Conservation (phyloP, 2,888 invertebrate species). For the Fragum whitleyi region DNA sequence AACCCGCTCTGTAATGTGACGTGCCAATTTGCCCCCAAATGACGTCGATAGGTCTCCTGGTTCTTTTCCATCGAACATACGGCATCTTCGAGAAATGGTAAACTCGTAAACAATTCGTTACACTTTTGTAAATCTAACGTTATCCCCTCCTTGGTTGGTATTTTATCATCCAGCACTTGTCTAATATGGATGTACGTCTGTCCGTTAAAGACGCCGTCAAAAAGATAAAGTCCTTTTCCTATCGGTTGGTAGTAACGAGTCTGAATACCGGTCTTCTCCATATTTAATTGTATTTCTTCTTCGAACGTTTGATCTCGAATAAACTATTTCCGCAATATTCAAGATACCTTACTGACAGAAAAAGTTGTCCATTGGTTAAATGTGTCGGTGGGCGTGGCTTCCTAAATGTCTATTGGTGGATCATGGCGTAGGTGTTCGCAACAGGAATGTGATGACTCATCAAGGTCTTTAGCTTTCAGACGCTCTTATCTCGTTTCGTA, state of each 20-base stretch:
- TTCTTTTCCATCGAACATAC: constrained; percentile 28
- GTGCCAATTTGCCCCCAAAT: constrained; percentile 45
- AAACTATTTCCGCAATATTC: neutral
- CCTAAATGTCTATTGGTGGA: neutral
- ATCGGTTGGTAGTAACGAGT: constrained; percentile 22
- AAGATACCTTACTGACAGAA: neutral
- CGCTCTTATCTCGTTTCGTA: constrained; percentile 5
- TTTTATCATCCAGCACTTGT: constrained; percentile 4
- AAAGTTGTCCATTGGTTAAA: neutral
- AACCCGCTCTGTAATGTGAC: constrained; percentile 31
- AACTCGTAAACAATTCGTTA: constrained; percentile 39
- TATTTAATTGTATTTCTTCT: neutral
- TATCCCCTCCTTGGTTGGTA: constrained; percentile 36
- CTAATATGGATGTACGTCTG: constrained; percentile 26
- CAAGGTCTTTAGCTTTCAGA: neutral
- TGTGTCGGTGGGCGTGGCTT: constrained; percentile 1
- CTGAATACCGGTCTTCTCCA: neutral
- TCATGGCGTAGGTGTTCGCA: neutral
- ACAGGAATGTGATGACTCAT: neutral
- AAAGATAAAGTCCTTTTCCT: constrained; percentile 33
- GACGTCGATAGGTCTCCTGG: constrained; percentile 35
- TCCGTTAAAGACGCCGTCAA: constrained; percentile 28
- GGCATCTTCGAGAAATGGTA: constrained; percentile 22
- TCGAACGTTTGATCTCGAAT: neutral
- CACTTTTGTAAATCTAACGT: constrained; percentile 35